These are phyloP conservation scores for Lagorchestes hirsutus DNA, from an alignment of 2,797 vertebrate genomes.

Conservation along the genomic window DNA sequence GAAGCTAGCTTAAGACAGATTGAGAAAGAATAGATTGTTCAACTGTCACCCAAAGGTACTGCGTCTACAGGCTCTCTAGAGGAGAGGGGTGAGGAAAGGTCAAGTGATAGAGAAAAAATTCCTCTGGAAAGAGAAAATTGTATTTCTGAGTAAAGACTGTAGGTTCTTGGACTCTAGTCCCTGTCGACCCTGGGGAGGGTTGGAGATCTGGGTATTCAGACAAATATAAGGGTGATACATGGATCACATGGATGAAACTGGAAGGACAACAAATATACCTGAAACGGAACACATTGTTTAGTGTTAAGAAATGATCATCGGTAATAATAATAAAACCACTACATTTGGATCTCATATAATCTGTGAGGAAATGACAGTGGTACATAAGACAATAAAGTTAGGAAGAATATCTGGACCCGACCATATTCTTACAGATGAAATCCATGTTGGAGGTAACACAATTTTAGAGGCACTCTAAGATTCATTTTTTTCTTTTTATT, in stretches of 20 bases:
- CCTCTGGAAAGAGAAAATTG: not conserved
- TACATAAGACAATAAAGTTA: not conserved
- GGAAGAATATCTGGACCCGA: not conserved
- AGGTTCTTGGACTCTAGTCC: not conserved
- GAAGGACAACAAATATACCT: not conserved
- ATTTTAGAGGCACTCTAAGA: not conserved
- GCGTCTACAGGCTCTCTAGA: not conserved
- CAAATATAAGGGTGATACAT: not conserved
- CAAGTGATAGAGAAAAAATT: not conserved
- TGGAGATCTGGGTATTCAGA: not conserved
- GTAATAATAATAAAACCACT: not conserved
- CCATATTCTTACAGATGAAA: not conserved
- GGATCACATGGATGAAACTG: not conserved
- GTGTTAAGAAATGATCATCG: not conserved
- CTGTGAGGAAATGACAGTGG: not conserved
- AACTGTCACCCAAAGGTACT: not conserved
- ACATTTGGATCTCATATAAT: not conserved
- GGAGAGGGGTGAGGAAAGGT: not conserved
- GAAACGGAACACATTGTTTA: not conserved
- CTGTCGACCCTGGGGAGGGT: not conserved
- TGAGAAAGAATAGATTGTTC: not conserved
- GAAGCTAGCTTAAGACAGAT: not conserved
- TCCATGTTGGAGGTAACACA: not conserved
- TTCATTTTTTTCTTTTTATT: too few relatives aligned
- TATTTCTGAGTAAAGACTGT: not conserved